phyloP scores from a whole-genome alignment of 1,140 invertebrate genomes.

The Micrasema longulum region DNA sequence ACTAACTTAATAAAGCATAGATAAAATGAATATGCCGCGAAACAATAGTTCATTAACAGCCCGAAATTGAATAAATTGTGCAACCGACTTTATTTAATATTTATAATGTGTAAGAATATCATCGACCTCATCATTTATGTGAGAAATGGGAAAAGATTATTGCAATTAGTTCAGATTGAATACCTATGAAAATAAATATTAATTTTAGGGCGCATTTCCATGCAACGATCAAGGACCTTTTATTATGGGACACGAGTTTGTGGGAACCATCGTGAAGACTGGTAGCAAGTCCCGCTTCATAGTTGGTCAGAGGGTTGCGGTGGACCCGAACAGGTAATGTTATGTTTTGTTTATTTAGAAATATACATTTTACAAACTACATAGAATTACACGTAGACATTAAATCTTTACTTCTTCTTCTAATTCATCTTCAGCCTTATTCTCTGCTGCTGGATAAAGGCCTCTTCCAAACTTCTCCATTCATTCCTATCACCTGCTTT shows the following conservation, averaged over 20 bases:
- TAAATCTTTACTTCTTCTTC: too few species aligned
- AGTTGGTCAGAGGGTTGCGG: conserved; percentile 73
- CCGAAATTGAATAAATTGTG: background rate
- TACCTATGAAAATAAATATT: conserved; percentile 7
- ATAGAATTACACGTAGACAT: too few species aligned
- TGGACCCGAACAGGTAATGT: conserved; percentile 77
- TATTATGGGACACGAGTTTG: conserved; percentile 79
- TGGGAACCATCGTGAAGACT: conserved; percentile 71
- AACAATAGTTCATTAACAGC: background rate
- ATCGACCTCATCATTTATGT: conserved; percentile 10
- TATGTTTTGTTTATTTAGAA: too few species aligned
- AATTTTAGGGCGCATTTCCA: conserved; percentile 72
- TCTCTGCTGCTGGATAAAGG: too few species aligned
- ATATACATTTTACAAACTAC: too few species aligned
- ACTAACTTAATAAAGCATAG: too few species aligned
- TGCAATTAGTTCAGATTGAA: too few species aligned
- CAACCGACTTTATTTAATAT: too few species aligned
- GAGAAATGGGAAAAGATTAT: too few species aligned
- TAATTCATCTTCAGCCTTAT: too few species aligned
- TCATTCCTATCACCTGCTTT: too few species aligned
- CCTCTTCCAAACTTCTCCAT: too few species aligned
- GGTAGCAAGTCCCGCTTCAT: conserved; percentile 71
- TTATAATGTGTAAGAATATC: background rate
- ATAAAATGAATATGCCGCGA: background rate
- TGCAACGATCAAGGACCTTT: conserved; percentile 68